Evolutionary conservation across 2,888 invertebrate species (phyloP), one percentile per base, ranked within the genome.

Genomic region (Bedellia somnulentella): DNA sequence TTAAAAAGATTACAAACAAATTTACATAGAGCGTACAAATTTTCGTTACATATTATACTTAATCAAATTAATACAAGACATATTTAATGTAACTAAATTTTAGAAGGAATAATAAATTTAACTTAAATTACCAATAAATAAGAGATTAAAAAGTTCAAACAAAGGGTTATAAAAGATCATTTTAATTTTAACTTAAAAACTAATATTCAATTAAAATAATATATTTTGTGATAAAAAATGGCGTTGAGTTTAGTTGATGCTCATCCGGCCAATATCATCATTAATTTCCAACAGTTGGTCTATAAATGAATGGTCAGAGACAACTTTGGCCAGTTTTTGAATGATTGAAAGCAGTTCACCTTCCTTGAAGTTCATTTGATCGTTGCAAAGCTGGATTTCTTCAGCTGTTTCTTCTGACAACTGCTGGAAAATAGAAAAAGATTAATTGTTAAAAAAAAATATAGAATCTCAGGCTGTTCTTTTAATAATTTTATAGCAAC

Each of bases 221-320:
- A 10, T 13, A 11, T 15, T 17, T 34, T 2, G 24, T 34, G 22
- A 27, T 24, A 17, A 18, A 15, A 23, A n/a, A n/a, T n/a, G 27
- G 5, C 9, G 15, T 32, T 18, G 34, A 51, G 54, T 64, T 55
- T 18, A 73, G 57, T 82, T 81, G 42, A 86, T 83, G 38, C 89
- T 86, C 66, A 90, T 79, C 46, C 80, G 80, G 58, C 86, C 85
- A 54, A 93, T 90, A 51, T 85, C 84, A 39, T 86, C 80, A 66
- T 93, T 92, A 50, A 93, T 88, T 43, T 83, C 81, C 41, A 90
- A 70, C 49, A 89, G 75, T 61, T 91, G 89, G 29, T 79, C 79
- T 45, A 90, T 79, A 57, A 89, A 93, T 35, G 79, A 67, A 42
- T 82, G 79, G 59, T 92, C 85, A 29, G 79, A 64, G 50, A 90